phyloP scores from a whole-genome alignment of 2,888 invertebrate species.

The Platerodrilus igneus region DNA sequence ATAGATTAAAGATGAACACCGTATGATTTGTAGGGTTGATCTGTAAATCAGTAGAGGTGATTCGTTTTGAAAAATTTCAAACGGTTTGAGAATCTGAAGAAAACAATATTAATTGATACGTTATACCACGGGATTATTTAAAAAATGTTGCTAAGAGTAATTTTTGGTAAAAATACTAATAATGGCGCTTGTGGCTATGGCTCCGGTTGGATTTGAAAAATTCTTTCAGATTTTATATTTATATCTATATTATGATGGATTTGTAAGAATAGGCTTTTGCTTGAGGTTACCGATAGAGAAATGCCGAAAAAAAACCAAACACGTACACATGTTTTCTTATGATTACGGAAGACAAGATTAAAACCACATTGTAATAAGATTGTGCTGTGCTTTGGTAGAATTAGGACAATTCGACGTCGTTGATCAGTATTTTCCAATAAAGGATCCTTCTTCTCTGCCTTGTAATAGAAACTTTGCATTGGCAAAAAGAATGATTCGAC shows the following conservation, averaged over 20 bases:
- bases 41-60: too few species aligned
- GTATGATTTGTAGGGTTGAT: too few species aligned
- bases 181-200: too few species aligned
- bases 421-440: conserved; percentile 13
- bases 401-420: conserved; percentile 10
- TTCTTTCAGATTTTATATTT: too few species aligned
- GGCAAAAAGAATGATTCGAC: conserved; percentile 2
- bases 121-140: too few species aligned
- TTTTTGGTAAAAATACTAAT: too few species aligned
- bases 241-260: conserved; percentile 16
- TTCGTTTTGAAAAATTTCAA: too few species aligned
- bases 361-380: conserved; percentile 15
- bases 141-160: too few species aligned
- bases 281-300: conserved; percentile 9
- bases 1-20: too few species aligned
- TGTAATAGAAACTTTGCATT: conserved; percentile 10
- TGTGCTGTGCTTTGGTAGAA: conserved; percentile 4
- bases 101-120: too few species aligned
- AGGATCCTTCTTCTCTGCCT: conserved; percentile 10
- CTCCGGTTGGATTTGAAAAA: too few species aligned
- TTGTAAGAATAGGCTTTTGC: conserved; percentile 15
- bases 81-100: too few species aligned
- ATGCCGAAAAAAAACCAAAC: conserved; percentile 9
- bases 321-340: conserved; percentile 21
- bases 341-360: conserved; percentile 18